Base-by-base conservation (phyloP, 2,797 vertebrate species). In the Arvicola amphibius region DNA sequence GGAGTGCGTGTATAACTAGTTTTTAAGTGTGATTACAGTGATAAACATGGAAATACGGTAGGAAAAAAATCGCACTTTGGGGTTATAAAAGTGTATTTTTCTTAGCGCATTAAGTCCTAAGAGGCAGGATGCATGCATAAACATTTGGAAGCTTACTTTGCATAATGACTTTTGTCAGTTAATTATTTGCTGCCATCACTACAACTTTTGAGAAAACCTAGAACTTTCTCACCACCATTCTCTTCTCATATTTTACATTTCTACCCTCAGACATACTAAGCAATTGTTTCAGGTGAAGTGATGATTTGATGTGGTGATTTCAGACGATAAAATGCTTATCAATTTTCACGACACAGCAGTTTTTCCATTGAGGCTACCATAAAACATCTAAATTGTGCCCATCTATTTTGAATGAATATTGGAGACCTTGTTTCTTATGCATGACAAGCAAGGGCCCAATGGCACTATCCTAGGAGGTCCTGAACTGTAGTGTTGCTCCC, bases 261-360 rank as follows among this genome's bases (percentile, higher is more conserved):
- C 69, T 21, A n/a, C 17, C 23, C 40, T 46, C 78, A 93, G 90
- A 51, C 11, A 53, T 87, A 51, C 23, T 61, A 78, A 89, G 61
- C 48, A 51, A 27, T 4, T 83, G 34, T 32, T 79, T 51, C 63
- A 13, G 3, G 10, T 86, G 34, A 96, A 84, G 11, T 90, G 48
- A 29, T 92, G 90, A 61, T 95, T 96, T 77, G 71, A 90, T 43
- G 34, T 85, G 71, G 74, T 17, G 3, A 71, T 91, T 85, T 94
- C 17, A 88, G 65, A 74, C 85, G 87, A 80, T 73, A 61, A 95
- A 80, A 59, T 7, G 23, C 27, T 74, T 43, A 79, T 74, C 77
- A 87, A 32, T 87, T 97, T 92, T 63, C 56, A 71, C 59, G 59
- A 76, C 40, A 91, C 2, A 34, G 25, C 61, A 46, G 5, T 92